phyloP scores from a whole-genome alignment of 2,888 invertebrate species.

The Drosophila tripunctata region DNA sequence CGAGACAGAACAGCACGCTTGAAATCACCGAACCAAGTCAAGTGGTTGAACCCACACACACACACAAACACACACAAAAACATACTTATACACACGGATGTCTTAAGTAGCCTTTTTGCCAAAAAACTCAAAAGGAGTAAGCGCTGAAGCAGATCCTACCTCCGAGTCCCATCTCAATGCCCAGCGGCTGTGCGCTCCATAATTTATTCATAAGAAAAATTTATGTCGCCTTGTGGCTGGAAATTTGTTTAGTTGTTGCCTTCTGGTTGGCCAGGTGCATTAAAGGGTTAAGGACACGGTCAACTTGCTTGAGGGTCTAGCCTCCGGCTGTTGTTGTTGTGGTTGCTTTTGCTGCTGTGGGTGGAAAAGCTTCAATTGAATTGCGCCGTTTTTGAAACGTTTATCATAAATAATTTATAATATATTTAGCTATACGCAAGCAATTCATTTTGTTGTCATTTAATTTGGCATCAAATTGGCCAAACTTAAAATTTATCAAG shows the following conservation, averaged over 20 bases:
- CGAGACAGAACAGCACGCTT: slow-evolving; percentile 17
- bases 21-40: slow-evolving; percentile 38
- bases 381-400: slow-evolving; percentile 58
- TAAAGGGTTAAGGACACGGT: slow-evolving; percentile 9
- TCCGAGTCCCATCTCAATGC: slow-evolving; percentile 19
- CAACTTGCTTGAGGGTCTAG: slow-evolving; percentile 10
- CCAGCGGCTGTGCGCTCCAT: slow-evolving; percentile 50
- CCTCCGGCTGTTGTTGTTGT: slow-evolving; percentile 15
- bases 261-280: slow-evolving; percentile 50
- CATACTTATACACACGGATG: neutral
- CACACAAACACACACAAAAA: neutral
- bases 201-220: slow-evolving; percentile 77
- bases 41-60: slow-evolving; percentile 36
- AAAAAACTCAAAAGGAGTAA: neutral
- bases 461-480: slow-evolving; percentile 51
- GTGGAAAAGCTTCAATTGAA: slow-evolving; percentile 52
- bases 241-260: slow-evolving; percentile 61
- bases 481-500: slow-evolving; percentile 16
- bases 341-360: slow-evolving; percentile 8
- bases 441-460: slow-evolving; percentile 48
- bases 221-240: slow-evolving; percentile 65
- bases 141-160: neutral
- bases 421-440: slow-evolving; percentile 42
- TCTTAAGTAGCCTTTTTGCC: slow-evolving; percentile 38
- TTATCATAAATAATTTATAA: slow-evolving; percentile 75